Percentiles rank a stretch among this genome's conserved stretches.
Conservation (phyloP, 92 coral and sea anemone genomes). For the Phenganax subtilis region DNA sequence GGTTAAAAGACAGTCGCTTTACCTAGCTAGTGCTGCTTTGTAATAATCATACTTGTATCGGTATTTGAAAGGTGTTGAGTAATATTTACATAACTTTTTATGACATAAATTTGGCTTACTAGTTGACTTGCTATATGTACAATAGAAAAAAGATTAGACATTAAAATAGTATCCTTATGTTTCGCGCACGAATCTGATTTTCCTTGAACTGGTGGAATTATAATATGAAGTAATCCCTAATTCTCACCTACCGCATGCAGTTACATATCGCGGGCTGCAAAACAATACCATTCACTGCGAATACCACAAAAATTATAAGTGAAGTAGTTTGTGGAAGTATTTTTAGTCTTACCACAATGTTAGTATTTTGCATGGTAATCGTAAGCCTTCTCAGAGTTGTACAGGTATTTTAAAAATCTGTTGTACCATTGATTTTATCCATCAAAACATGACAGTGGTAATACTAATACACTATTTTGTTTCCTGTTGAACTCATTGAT, state of each 20-base stretch:
- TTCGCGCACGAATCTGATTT: neutral
- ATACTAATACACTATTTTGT: neutral
- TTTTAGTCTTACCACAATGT: neutral
- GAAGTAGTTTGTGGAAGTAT: neutral
- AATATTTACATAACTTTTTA: neutral
- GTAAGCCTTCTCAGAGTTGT: neutral
- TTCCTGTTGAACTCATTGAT: neutral
- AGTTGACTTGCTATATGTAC: neutral
- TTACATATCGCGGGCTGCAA: slow-evolving; percentile 1
- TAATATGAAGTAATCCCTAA: neutral
- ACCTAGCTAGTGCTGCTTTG: no score
- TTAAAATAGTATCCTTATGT: no score
- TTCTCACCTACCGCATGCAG: neutral
- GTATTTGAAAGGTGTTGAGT: no score
- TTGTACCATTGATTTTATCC: no score
- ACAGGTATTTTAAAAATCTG: neutral
- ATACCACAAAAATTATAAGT: neutral
- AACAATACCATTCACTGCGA: neutral
- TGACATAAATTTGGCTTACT: neutral
- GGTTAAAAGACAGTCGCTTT: slow-evolving; percentile 43
- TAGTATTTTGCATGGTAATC: neutral
- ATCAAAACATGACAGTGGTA: neutral
- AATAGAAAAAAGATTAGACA: neutral
- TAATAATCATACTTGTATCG: no score
- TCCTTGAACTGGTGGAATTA: neutral